These are phyloP conservation scores for Dinomys branickii DNA, from an alignment of 2,113 vertebrate species.

Conservation along the genomic window DNA sequence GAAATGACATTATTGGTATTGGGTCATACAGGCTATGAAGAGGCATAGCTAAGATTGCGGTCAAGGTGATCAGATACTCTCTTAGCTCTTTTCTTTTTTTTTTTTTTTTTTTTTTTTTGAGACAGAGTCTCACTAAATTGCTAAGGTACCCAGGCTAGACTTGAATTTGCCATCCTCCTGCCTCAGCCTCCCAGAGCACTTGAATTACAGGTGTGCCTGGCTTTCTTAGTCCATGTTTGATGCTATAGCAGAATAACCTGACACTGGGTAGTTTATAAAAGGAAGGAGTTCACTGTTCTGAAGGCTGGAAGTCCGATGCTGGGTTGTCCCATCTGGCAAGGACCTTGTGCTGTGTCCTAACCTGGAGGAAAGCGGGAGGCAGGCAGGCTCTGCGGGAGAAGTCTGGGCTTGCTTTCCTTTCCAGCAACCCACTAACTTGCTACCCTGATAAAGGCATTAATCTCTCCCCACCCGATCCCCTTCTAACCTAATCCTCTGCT, in stretches of 20 bases:
- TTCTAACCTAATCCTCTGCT: background rate
- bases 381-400: background rate
- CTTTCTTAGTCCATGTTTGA: background rate
- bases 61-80: background rate
- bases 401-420: too few relatives aligned
- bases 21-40: background rate
- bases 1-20: background rate
- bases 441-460: background rate
- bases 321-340: background rate
- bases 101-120: background rate
- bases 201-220: background rate
- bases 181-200: background rate
- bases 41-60: background rate
- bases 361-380: background rate
- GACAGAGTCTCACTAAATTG: background rate
- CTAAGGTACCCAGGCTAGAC: background rate
- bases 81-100: background rate
- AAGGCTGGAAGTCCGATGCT: background rate
- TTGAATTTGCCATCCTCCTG: background rate
- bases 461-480: background rate
- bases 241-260: background rate
- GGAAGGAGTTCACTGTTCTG: background rate
- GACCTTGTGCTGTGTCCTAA: background rate
- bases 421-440: background rate
- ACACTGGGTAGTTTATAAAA: background rate